Conservation (phyloP, 2,797 vertebrate species). For the Enteromius treurensis region DNA sequence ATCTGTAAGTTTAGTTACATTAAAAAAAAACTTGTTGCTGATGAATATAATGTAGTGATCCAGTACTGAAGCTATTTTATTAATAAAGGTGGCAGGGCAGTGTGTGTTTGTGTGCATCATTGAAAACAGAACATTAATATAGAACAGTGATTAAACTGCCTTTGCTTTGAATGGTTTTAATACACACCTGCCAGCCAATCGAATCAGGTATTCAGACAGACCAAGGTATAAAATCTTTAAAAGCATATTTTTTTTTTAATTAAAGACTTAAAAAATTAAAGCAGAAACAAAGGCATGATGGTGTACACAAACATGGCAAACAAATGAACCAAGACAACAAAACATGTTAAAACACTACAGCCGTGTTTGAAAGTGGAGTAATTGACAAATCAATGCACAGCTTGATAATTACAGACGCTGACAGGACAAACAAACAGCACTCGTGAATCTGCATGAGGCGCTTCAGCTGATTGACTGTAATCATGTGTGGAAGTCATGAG, state of each 20-base stretch:
- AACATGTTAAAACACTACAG: neutral
- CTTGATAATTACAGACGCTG: conserved; percentile 18
- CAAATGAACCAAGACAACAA: conserved; percentile 1
- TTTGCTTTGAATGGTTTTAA: neutral
- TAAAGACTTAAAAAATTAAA: no score
- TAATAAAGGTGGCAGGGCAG: no score
- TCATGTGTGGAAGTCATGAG: conserved; percentile 23
- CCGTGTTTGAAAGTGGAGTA: conserved; percentile 14
- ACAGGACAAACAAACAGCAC: conserved; percentile 13
- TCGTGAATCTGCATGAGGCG: conserved; percentile 5
- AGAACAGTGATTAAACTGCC: neutral
- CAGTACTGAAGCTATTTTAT: no score
- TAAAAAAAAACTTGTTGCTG: no score
- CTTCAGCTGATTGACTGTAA: conserved; percentile 28
- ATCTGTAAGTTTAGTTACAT: no score
- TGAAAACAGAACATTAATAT: neutral
- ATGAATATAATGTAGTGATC: no score
- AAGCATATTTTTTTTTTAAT: neutral
- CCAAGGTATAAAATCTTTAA: neutral
- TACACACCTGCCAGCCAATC: neutral
- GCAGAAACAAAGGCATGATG: neutral
- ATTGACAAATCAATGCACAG: conserved; percentile 24
- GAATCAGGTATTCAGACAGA: neutral
- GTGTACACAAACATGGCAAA: neutral
- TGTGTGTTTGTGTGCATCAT: no score